phyloP scores from a whole-genome alignment of 2,113 vertebrate species.

The Pygoscelis antarcticus region DNA sequence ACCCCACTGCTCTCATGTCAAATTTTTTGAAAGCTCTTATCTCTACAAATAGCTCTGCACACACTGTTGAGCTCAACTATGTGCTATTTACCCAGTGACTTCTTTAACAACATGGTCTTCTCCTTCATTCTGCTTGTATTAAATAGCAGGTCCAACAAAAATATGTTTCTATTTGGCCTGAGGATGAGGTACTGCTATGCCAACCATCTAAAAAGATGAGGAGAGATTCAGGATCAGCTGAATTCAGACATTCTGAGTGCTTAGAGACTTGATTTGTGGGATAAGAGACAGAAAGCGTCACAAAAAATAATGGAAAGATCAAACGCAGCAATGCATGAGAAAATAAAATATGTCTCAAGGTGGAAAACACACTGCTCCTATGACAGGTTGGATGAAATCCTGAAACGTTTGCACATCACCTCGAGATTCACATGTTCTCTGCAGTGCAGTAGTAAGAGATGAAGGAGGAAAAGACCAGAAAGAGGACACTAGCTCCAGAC shows the following conservation, averaged over 20 bases:
- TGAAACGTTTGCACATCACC: rapidly evolving
- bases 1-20: not conserved
- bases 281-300: rapidly evolving
- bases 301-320: not conserved
- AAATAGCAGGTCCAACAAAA: not conserved
- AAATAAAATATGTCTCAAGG: not conserved
- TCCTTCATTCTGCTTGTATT: not conserved
- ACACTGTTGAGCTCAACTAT: not conserved
- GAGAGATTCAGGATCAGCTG: not conserved
- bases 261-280: not conserved
- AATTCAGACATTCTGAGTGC: not conserved
- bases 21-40: not conserved
- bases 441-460: not conserved
- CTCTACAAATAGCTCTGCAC: not conserved
- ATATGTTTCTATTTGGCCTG: rapidly evolving
- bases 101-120: not conserved
- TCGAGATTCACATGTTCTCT: rapidly evolving
- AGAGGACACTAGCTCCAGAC: not conserved
- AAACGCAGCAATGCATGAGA: rapidly evolving
- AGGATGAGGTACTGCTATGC: not conserved
- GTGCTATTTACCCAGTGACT: not conserved
- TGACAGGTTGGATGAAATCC: rapidly evolving
- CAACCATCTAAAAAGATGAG: not conserved
- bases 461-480: not conserved
- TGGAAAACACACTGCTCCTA: not conserved